Evolutionary conservation across 2,797 vertebrate genomes (phyloP), one percentile per base, ranked within the genome.

Genomic region (Nothura maculosa): DNA sequence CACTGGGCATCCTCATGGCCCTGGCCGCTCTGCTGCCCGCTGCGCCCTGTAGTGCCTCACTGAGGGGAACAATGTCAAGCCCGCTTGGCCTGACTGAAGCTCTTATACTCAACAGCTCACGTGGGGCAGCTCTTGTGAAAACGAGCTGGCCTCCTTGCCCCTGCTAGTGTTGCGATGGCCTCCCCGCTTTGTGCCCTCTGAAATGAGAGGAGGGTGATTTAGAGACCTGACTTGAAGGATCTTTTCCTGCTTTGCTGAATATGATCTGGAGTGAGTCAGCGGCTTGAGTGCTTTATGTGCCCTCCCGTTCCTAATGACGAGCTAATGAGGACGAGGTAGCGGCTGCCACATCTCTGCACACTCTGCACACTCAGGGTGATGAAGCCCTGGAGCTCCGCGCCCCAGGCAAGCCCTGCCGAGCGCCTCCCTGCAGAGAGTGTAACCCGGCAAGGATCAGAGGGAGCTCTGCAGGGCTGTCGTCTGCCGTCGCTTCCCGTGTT

Each of bases 71-170:
- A 12, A 34, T n/a, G 38, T 58, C 64, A 22, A 1, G 57, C 54
- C 42, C 1, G 4, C 8, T 32, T 16, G 36, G 30, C 45, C 50
- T 85, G 18, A 17, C 3, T 43, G 17, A 40, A 54, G 63, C n/a
- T n/a, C n/a, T n/a, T n/a, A n/a, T n/a, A n/a, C n/a, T n/a, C n/a
- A 42, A 3, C 11, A 12, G 8, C 27, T 2, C 3, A 0, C 1
- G 12, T 57, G 70, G 30, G 54, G 63, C 30, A 40, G 0, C 38
- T 50, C 61, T 34, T 22, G 40, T 67, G 55, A 10, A 19, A 40
- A 17, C 0, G 1, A 30, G 54, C 25, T 52, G 18, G 8, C 22
- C 0, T 21, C 40, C 60, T n/a, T 70, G 24, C 27, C 36, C 0
- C 4, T n/a, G 68, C 89, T 22, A 34, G 24, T 11, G 50, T 22